Conservation (phyloP, 1,140 invertebrate species). For the Caenorhabditis tropicalis region DNA sequence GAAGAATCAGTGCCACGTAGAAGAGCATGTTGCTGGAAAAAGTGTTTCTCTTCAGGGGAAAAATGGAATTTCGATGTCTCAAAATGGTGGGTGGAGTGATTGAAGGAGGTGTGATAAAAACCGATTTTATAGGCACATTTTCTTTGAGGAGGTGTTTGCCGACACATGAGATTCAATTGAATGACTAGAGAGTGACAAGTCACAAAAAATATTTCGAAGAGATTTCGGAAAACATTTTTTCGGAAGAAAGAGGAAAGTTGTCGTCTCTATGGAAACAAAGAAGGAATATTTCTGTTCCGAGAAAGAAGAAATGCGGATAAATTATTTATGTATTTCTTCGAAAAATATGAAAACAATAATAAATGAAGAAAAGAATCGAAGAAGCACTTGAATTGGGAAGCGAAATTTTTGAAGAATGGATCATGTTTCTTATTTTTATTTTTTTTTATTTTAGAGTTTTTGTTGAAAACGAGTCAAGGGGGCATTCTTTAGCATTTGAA, state of each 20-base stretch:
- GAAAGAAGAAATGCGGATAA: no score
- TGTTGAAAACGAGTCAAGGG: no score
- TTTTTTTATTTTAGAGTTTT: no score
- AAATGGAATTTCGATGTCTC: no score
- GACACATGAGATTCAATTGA: not conserved
- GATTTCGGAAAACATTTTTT: not conserved
- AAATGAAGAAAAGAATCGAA: no score
- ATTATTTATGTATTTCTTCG: no score
- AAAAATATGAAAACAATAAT: no score
- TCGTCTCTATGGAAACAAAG: not conserved
- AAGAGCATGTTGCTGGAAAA: conserved; percentile 17
- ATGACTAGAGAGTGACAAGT: not conserved
- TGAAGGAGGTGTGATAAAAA: conserved; percentile 27
- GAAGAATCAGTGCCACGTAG: conserved; percentile 2
- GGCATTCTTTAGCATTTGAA: no score
- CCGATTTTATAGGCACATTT: conserved; percentile 10
- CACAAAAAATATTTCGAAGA: not conserved
- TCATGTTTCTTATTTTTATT: no score
- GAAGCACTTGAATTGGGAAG: no score
- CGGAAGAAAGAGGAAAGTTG: not conserved
- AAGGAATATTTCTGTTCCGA: no score
- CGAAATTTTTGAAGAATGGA: no score
- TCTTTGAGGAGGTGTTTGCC: not conserved
- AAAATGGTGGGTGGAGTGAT: not conserved
- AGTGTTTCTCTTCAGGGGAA: not conserved